Conservation (phyloP, 1,140 invertebrate genomes). For the Catajapyx aquilonaris region DNA sequence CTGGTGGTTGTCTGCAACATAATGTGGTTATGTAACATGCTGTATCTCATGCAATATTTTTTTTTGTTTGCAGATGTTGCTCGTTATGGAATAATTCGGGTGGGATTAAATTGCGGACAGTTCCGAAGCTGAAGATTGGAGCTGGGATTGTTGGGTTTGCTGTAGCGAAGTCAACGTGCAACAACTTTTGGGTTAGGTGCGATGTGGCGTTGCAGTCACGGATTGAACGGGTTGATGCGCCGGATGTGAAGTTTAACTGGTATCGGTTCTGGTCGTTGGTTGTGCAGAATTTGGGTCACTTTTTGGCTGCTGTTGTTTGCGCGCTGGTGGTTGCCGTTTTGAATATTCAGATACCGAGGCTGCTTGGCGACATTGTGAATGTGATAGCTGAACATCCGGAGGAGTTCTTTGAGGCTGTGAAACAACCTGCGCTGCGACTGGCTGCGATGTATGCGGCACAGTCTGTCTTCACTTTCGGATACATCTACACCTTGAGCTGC, state of each 20-base stretch:
- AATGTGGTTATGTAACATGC: no score
- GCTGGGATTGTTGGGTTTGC: no score
- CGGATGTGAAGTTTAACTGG: slow-evolving; percentile 28
- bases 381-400: slow-evolving; percentile 33
- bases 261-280: slow-evolving; percentile 36
- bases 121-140: no score
- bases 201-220: no score
- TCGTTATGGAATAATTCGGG: no score
- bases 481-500: slow-evolving; percentile 64
- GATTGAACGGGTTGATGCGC: no score
- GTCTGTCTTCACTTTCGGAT: slow-evolving; percentile 66
- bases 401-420: slow-evolving; percentile 36
- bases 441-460: slow-evolving; percentile 43
- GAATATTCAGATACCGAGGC: slow-evolving; percentile 59
- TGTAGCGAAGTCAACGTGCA: no score
- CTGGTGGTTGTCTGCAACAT: no score
- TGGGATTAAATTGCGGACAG: no score
- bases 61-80: no score
- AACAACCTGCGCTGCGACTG: slow-evolving; percentile 38
- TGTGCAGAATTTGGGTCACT: slow-evolving; percentile 29
- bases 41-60: no score
- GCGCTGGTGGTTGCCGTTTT: slow-evolving; percentile 53
- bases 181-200: no score
- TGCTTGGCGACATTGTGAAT: slow-evolving; percentile 55
- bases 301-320: slow-evolving; percentile 32